Percentiles rank a stretch among this genome's conserved stretches.
These are phyloP conservation scores for Psittacula echo DNA, from an alignment of 2,797 vertebrate genomes.

Conservation along the genomic window DNA sequence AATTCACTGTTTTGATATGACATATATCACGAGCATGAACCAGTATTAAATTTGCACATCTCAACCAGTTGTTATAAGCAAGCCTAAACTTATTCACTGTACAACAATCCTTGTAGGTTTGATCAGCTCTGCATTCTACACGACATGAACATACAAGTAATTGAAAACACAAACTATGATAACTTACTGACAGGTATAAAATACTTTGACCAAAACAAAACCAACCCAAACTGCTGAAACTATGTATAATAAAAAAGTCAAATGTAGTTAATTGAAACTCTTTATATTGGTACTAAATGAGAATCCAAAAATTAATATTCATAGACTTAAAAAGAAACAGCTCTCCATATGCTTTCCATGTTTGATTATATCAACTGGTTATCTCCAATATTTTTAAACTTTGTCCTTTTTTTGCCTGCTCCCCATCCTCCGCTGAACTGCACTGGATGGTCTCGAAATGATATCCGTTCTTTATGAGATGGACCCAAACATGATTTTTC, in stretches of 20 bases:
- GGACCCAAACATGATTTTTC: slow-evolving; percentile 73
- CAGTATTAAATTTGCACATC: neutral
- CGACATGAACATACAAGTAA: slow-evolving; percentile 21
- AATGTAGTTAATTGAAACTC: slow-evolving; percentile 28
- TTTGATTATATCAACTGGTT: neutral
- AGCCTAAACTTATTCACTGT: neutral
- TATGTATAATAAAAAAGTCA: slow-evolving; percentile 43
- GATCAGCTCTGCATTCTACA: slow-evolving; percentile 24
- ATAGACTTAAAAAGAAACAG: slow-evolving; percentile 55
- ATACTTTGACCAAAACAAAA: neutral
- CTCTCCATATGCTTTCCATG: slow-evolving; percentile 7
- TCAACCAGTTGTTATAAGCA: slow-evolving; percentile 10
- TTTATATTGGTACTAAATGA: slow-evolving; percentile 29
- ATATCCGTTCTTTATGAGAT: slow-evolving; percentile 85
- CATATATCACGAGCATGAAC: neutral
- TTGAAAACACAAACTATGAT: slow-evolving; percentile 34
- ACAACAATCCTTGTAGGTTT: neutral
- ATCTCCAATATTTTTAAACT: slow-evolving; percentile 67
- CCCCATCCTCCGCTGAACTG: slow-evolving; percentile 91
- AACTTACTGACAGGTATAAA: slow-evolving; percentile 59
- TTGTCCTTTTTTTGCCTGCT: slow-evolving; percentile 86
- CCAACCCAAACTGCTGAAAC: slow-evolving; percentile 38
- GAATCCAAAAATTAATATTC: slow-evolving; percentile 10
- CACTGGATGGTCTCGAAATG: slow-evolving; percentile 87
- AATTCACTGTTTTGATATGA: neutral